Conservation (phyloP, 1,140 invertebrate species). For the Drosophila cardini region DNA sequence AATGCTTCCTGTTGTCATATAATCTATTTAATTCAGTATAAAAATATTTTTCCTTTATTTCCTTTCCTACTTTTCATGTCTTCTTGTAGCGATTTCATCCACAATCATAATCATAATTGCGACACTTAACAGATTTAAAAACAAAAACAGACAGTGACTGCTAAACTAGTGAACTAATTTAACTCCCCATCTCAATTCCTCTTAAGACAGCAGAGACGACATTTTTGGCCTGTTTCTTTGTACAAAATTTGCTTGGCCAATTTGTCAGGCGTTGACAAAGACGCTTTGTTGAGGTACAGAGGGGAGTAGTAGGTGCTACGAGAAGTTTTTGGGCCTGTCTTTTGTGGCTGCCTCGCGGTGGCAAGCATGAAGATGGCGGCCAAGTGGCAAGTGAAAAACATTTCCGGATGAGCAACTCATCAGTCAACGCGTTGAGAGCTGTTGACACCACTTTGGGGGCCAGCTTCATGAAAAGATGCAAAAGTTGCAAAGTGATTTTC, state of each 20-base stretch:
- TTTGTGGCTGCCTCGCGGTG: slow-evolving; percentile 4
- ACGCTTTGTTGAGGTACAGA: slow-evolving; percentile 60
- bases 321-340: slow-evolving; percentile 3
- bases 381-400: slow-evolving; percentile 59
- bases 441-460: slow-evolving; percentile 81
- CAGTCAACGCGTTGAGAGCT: slow-evolving; percentile 68
- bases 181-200: not conserved
- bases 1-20: too few relatives aligned
- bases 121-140: slow-evolving; percentile 3
- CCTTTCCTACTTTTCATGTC: not conserved
- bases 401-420: slow-evolving; percentile 81
- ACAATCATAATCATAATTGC: slow-evolving; percentile 9
- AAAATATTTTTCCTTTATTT: too few relatives aligned
- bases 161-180: slow-evolving; percentile 12
- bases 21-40: too few relatives aligned
- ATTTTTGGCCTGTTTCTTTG: slow-evolving; percentile 30
- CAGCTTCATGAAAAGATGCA: slow-evolving; percentile 69
- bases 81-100: not conserved
- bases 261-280: slow-evolving; percentile 78
- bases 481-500: slow-evolving; percentile 80
- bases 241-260: slow-evolving; percentile 64
- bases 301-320: not conserved
- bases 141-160: slow-evolving; percentile 3
- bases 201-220: slow-evolving; percentile 4
- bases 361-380: too few relatives aligned